These are phyloP conservation scores for Odontocerum albicorne DNA, from an alignment of 2,888 invertebrate species.

Conservation along the genomic window DNA sequence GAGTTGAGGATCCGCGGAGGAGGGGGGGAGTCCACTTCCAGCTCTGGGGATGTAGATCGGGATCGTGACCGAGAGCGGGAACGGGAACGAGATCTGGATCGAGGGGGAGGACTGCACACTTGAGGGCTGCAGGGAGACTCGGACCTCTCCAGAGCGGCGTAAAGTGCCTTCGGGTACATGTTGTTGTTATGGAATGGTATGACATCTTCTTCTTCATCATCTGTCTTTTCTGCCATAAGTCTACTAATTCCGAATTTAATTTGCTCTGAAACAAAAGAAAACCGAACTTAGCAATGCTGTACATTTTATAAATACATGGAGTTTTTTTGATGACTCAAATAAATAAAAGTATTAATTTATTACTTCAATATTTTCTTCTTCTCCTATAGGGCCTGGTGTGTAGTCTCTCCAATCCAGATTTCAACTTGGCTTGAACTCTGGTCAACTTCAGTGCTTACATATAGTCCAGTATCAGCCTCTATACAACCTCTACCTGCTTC, in stretches of 20 bases:
- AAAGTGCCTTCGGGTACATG: constrained; percentile 41
- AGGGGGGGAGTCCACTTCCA: constrained; percentile 76
- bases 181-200: constrained; percentile 52
- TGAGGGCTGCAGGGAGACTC: constrained; percentile 61
- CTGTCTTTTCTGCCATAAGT: constrained; percentile 66
- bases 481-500: too few relatives aligned
- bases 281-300: not conserved
- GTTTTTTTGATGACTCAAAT: not conserved
- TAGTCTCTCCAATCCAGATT: too few relatives aligned
- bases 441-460: too few relatives aligned
- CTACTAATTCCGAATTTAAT: constrained; percentile 85
- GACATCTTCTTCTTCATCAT: constrained; percentile 62
- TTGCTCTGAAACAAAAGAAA: constrained; percentile 65
- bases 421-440: too few relatives aligned
- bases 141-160: constrained; percentile 50
- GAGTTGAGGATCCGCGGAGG: constrained; percentile 53
- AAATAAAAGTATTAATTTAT: too few relatives aligned
- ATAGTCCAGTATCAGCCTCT: too few relatives aligned
- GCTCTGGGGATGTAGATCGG: constrained; percentile 71
- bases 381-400: too few relatives aligned
- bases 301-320: not conserved
- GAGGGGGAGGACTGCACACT: constrained; percentile 46
- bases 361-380: too few relatives aligned
- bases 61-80: constrained; percentile 62
- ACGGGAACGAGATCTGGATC: constrained; percentile 56